Evolutionary conservation across 2,888 invertebrate genomes (phyloP), one percentile per base, ranked within the genome.

Genomic region (Drosophila putrida): DNA sequence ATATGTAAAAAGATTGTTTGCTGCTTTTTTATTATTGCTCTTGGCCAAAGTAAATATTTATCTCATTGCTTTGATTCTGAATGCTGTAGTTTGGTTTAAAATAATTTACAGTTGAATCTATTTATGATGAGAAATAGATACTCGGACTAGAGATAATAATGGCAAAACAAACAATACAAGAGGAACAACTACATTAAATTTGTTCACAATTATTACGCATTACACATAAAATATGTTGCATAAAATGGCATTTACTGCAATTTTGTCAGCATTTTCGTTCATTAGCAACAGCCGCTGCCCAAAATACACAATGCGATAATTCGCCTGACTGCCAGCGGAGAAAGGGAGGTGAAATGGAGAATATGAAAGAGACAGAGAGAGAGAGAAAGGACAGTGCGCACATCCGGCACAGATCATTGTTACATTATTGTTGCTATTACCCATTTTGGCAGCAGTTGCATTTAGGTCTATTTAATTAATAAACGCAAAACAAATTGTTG

Each of bases 381-480:
- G 39, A 39, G 35, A 33, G 28, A 6, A 44, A 27, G 38, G 38
- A 20, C 20, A 13, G 13, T 1, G 9, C 11, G 51, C 33, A 61
- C 64, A 68, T 68, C 64, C 63, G 75, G 57, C 51, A 39, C n/a
- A 1, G 25, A 55, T 15, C 39, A 39, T 57, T 64, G 75, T 38
- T 53, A 54, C 60, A 64, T 64, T 78, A 59, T 63, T 63, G 50
- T 53, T 58, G 63, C 49, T 62, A 71, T 55, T 79, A 43, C 51
- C 54, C 65, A 71, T 76, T 74, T 72, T 75, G 75, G 82, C 72
- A 71, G 75, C 80, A 72, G 66, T 80, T 78, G 70, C 78, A 80
- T 75, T 82, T 82, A 71, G 71, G 73, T 78, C 65, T 74, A 78
- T 82, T 80, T 80, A 82, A 82, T 82, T 75, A 82, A 73, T 82